Conservation (phyloP, 2,113 vertebrate species). For the Cephalopterus ornatus region DNA sequence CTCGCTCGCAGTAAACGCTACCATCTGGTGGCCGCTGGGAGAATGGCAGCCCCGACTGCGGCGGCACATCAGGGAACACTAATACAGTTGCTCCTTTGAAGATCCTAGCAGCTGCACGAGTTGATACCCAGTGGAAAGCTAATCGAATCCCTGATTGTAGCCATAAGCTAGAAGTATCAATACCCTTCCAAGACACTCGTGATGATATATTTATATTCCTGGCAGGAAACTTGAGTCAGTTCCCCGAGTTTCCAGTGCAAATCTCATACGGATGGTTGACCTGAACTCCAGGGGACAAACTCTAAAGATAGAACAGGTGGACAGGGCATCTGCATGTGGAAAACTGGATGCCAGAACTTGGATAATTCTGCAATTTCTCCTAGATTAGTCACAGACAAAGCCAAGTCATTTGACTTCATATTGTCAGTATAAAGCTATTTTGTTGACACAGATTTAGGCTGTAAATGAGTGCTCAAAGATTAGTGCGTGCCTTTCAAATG, state of each 20-base stretch:
- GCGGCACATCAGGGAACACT: not conserved
- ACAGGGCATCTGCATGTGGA: not conserved
- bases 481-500: not conserved
- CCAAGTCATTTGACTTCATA: not conserved
- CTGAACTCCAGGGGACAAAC: not conserved
- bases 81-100: too few species aligned
- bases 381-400: not conserved
- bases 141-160: not conserved
- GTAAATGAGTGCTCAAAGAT: not conserved
- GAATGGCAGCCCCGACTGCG: not conserved
- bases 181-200: not conserved
- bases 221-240: not conserved
- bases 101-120: not conserved
- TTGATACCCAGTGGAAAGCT: not conserved
- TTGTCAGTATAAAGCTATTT: not conserved
- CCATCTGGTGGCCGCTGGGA: conserved; percentile 57
- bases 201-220: not conserved
- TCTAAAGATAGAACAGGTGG: not conserved
- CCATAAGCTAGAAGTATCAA: not conserved
- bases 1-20: conserved; percentile 43
- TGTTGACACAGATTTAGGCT: not conserved
- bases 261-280: not conserved
- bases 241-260: not conserved
- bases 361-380: not conserved
- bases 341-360: not conserved